Percentiles rank a stretch among this genome's conserved stretches.
Conservation (phyloP, 53 echinoderm and acorn worm species). For the Temnopleurus reevesii region DNA sequence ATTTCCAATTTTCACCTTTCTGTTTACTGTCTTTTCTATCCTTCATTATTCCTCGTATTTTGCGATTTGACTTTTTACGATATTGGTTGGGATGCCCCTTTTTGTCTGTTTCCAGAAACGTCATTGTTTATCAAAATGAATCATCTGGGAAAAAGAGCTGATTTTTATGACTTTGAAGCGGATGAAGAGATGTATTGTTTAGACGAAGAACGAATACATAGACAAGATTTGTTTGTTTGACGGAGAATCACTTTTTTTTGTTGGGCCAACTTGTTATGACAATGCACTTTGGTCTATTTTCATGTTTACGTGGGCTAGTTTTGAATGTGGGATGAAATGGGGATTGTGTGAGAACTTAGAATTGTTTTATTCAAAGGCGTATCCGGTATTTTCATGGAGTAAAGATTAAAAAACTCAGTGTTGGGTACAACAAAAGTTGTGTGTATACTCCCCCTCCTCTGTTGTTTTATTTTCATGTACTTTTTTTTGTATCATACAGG, state of each 20-base stretch:
- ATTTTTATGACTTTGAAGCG: conserved; percentile 10
- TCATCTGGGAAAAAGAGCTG: conserved; percentile 7
- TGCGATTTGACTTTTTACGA: too few species aligned
- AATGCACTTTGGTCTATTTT: conserved; percentile 22
- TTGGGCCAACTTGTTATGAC: conserved; percentile 32
- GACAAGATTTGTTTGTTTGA: conserved; percentile 9
- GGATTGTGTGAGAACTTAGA: not conserved
- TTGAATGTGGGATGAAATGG: conserved; percentile 21
- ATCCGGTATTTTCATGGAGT: not conserved
- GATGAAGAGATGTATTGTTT: conserved; percentile 1
- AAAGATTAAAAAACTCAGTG: too few species aligned
- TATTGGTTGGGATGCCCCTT: too few species aligned
- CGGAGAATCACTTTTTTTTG: conserved; percentile 2
- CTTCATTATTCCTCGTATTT: too few species aligned
- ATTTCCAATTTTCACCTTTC: too few species aligned
- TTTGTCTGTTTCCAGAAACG: too few species aligned
- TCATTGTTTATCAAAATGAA: not conserved
- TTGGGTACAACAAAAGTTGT: too few species aligned
- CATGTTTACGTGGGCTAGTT: conserved; percentile 15
- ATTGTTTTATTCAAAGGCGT: not conserved
- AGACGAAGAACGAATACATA: not conserved
- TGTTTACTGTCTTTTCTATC: too few species aligned
- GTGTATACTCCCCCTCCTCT: too few species aligned
- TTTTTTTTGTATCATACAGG: too few species aligned
- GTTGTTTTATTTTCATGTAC: too few species aligned